A percentile compares a stretch with the other conserved stretches of the same genome.
Evolutionary conservation across 1,140 invertebrate genomes (phyloP).

Genomic region (Acromyrmex charruanus): DNA sequence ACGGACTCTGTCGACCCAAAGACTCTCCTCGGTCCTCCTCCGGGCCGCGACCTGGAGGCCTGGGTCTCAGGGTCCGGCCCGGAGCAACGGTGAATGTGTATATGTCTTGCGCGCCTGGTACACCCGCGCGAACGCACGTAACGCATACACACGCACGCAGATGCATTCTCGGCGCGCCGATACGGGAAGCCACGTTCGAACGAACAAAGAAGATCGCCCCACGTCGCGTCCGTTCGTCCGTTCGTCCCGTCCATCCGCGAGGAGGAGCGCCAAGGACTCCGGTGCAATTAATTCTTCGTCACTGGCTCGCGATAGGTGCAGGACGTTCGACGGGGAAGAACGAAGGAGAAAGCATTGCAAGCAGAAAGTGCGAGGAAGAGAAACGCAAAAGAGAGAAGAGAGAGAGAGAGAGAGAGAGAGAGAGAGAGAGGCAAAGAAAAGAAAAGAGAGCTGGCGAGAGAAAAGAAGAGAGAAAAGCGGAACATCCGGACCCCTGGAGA

Average conservation of each 20-base stretch:
- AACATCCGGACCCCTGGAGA: constrained; percentile 71
- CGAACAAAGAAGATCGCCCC: constrained; percentile 72
- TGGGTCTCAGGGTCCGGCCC: neutral
- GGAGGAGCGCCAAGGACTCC: constrained; percentile 74
- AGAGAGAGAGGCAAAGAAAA: neutral
- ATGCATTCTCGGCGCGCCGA: constrained; percentile 49
- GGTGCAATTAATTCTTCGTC: constrained; percentile 76
- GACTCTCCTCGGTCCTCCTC: neutral
- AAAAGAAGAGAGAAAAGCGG: constrained; percentile 56
- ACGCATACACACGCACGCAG: no score
- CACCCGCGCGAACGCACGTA: constrained; percentile 47
- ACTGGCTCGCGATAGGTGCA: constrained; percentile 65
- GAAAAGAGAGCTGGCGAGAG: neutral
- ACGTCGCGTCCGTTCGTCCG: constrained; percentile 13
- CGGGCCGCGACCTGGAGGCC: constrained; percentile 18
- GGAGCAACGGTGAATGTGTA: constrained; percentile 18
- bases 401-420: constrained; percentile 48
- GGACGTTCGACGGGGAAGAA: constrained; percentile 51
- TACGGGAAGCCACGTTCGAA: constrained; percentile 68
- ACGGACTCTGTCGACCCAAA: constrained; percentile 7
- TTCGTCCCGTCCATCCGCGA: constrained; percentile 57
- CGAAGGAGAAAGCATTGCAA: constrained; percentile 33
- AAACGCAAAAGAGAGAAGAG: neutral
- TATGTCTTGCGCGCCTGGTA: constrained; percentile 54
- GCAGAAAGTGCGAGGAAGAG: constrained; percentile 51